Evolutionary conservation across 2,113 vertebrate genomes (phyloP), one percentile per base, ranked within the genome.

Genomic region (Nothobranchius kuhntae): DNA sequence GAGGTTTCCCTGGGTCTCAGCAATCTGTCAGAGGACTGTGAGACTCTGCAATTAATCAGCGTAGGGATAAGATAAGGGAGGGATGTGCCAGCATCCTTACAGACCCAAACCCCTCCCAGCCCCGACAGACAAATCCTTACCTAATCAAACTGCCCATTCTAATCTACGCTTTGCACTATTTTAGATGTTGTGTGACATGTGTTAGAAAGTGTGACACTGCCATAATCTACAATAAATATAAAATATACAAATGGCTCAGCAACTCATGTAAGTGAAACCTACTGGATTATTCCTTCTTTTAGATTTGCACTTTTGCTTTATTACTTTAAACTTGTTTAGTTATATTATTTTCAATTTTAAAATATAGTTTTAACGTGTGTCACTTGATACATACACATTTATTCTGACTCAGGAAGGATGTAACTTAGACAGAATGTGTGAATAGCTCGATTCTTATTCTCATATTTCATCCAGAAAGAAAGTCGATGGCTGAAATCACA

Each of bases 101-200:
- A 70, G 68, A 76, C 66, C 68, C 69, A 80, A 81, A 84, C 77
- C 76, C 70, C 76, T 77, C 63, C 51, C 44, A 47, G 26, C 45
- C 65, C 68, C 88, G 87, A 91, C 86, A 90, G 73, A 83, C 91
- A 92, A 92, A 92, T 91, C 88, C 83, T 89, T 89, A 90, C 68
- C 84, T 83, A 87, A 89, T 90, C 87, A 90, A 88, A 87, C 62
- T 87, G 85, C 71, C 86, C 74, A 55, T 75, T 83, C 75, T 72
- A 84, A 88, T 84, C 80, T 83, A 48, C 71, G 55, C 60, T 72
- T 81, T 76, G 72, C 66, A 65, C 80, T 74, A 73, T 45, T 12
- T 15, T 46, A 24, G 55, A 65, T 55, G 74, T 60, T 61, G 63
- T 60, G 48, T 62, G 36, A 36, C 59, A 53, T 59, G 78, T 26